These are phyloP conservation scores for Enteromius argenteus DNA, from an alignment of 2,797 vertebrate genomes.

Conservation along the genomic window DNA sequence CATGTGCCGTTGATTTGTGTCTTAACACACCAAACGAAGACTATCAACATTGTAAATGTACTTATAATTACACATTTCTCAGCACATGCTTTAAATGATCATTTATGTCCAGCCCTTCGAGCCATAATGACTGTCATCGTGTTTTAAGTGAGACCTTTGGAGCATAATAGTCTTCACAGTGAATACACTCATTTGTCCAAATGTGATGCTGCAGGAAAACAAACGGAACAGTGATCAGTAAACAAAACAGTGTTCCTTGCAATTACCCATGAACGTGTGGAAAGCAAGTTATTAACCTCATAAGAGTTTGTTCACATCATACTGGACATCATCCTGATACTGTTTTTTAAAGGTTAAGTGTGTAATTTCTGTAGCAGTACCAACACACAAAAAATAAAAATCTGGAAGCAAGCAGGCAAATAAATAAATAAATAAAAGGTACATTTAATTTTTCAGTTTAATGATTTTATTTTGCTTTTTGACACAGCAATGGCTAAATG, in stretches of 20 bases:
- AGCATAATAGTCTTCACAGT: constrained; percentile 12
- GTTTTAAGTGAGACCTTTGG: constrained; percentile 31
- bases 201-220: constrained; percentile 20
- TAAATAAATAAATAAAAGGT: not conserved
- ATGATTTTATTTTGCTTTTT: not conserved
- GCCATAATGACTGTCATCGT: constrained; percentile 41
- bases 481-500: not conserved
- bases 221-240: constrained; percentile 24
- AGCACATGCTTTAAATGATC: constrained; percentile 33
- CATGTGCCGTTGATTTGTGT: constrained; percentile 30
- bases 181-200: constrained; percentile 28
- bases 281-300: constrained; percentile 10
- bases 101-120: constrained; percentile 33
- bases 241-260: constrained; percentile 26
- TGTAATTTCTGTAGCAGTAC: not conserved
- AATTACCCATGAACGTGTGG: constrained; percentile 18
- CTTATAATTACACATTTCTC: constrained; percentile 45
- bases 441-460: not conserved
- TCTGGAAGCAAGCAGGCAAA: not conserved
- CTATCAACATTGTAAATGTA: constrained; percentile 11
- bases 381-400: not conserved
- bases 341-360: not conserved
- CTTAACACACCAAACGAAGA: constrained; percentile 16
- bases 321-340: not conserved
- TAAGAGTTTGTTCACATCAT: constrained; percentile 7